Evolutionary conservation across 2,113 vertebrate species (phyloP), one percentile per base, ranked within the genome.

Genomic region (Chitala chitala): DNA sequence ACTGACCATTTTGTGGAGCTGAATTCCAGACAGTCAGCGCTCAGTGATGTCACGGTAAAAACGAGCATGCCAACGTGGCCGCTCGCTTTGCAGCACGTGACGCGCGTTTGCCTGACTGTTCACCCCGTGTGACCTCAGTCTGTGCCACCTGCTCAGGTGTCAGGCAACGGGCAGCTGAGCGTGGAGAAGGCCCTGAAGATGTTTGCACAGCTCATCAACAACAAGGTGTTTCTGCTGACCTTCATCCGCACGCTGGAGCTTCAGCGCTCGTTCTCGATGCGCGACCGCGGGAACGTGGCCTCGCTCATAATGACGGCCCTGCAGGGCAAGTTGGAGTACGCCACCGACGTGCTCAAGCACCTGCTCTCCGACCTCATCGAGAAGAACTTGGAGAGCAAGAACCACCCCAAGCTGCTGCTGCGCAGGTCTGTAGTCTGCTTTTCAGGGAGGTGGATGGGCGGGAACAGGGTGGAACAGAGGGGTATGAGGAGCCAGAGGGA

Each of bases 181-280:
- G 96, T 98, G 84, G 97, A 99, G 86, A 98, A 98, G 81, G 97
- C 96, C 78, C 85, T 99, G 86, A 98, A 97, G 89, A 90, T 96
- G 77, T 99, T 99, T 10, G 97, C 92, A 1, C 96, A 98, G 88
- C 93, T 99, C 79, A 90, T 99, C 89, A 98, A 98, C 93, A 99
- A 98, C 89, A 99, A 99, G 78, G 93, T 98, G 69, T 99, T 98
- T 88, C 89, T 98, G 86, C 87, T 98, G 84, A 92, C 95, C 55
- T 98, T 99, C 88, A 98, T 99, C 83, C 95, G 97, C 13, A 99
- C 96, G 0, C 90, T 99, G 76, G 97, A 99, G 83, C 81, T 90
- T 73, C 97, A 99, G 88, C 94, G 97, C 56, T 95, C 96, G 74
- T 99, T 99, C 87, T 98, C 96, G 82, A 99, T 99, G 97, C 91